A percentile compares a stretch with the other conserved stretches of the same genome.
phyloP scores from a whole-genome alignment of 2,113 vertebrate genomes.

The Emydura subglobosa region DNA sequence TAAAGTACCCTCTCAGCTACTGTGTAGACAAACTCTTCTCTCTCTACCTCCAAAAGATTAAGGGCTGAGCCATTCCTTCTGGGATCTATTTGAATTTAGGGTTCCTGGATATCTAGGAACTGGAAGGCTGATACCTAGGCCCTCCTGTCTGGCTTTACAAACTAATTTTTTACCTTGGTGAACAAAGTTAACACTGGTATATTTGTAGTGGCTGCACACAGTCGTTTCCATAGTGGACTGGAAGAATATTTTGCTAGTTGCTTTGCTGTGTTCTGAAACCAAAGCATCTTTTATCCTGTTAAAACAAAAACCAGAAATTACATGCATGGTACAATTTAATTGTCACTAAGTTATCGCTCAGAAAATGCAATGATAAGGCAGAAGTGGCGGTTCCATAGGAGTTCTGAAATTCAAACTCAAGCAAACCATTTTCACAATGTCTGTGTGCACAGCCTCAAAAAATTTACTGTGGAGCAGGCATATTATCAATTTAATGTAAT shows the following conservation, averaged over 20 bases:
- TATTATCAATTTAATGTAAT: background rate
- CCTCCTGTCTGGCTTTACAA: background rate
- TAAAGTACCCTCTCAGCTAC: background rate
- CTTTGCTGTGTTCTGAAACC: slow-evolving; percentile 66
- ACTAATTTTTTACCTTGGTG: slow-evolving; percentile 84
- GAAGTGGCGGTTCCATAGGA: background rate
- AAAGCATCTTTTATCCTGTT: slow-evolving; percentile 74
- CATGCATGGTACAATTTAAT: background rate
- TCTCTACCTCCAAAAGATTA: background rate
- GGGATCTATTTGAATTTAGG: background rate
- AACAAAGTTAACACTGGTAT: slow-evolving; percentile 87
- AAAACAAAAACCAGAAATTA: slow-evolving; percentile 56
- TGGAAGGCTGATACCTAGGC: background rate
- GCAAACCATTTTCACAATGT: slow-evolving; percentile 1
- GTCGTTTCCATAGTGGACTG: slow-evolving; percentile 52
- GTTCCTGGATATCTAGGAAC: too few relatives aligned
- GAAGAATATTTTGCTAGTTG: slow-evolving; percentile 55
- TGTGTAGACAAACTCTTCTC: background rate
- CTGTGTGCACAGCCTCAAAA: background rate
- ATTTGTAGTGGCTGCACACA: slow-evolving; percentile 45
- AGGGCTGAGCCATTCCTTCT: background rate
- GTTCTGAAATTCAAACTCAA: slow-evolving; percentile 6
- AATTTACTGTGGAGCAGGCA: background rate
- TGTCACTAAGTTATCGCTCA: slow-evolving; percentile 10
- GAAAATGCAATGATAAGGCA: slow-evolving; percentile 23